A percentile compares a stretch with the other conserved stretches of the same genome.
These are phyloP conservation scores for Galeopsomyia nigrocyanea DNA, from an alignment of 2,888 invertebrate genomes.

Conservation along the genomic window DNA sequence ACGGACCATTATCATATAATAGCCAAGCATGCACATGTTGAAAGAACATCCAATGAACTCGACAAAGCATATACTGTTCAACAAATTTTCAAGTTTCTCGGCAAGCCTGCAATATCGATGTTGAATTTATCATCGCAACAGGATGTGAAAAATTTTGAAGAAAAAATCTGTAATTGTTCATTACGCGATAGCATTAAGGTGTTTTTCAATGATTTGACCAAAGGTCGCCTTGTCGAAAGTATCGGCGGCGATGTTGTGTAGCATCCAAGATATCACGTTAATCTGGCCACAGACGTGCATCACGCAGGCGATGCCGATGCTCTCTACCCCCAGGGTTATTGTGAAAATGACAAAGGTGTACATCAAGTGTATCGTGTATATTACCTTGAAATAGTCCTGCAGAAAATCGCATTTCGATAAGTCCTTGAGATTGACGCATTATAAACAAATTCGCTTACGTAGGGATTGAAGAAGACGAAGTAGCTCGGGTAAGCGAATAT, in stretches of 20 bases:
- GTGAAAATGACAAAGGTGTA: too few species aligned
- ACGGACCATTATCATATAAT: constrained; percentile 49
- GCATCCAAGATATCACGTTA: neutral
- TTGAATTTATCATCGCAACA: neutral
- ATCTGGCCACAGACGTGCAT: constrained; percentile 53
- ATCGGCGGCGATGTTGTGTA: neutral
- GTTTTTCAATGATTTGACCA: neutral
- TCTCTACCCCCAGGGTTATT: too few species aligned
- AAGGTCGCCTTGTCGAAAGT: neutral
- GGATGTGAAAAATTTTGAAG: neutral
- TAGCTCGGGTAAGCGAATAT: neutral
- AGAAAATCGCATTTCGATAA: too few species aligned
- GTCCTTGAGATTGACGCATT: too few species aligned
- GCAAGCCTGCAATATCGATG: constrained; percentile 8
- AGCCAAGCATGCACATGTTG: constrained; percentile 51
- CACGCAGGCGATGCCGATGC: too few species aligned
- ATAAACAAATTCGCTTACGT: constrained; percentile 28
- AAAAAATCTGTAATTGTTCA: constrained; percentile 5
- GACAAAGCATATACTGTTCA: constrained; percentile 49
- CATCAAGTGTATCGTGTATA: too few species aligned
- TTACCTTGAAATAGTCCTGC: too few species aligned
- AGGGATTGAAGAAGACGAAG: constrained; percentile 10
- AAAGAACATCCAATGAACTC: constrained; percentile 51
- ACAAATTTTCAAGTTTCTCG: neutral
- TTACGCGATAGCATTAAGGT: constrained; percentile 13